These are phyloP conservation scores for Etheostoma cragini DNA, from an alignment of 2,113 vertebrate species.

Conservation along the genomic window DNA sequence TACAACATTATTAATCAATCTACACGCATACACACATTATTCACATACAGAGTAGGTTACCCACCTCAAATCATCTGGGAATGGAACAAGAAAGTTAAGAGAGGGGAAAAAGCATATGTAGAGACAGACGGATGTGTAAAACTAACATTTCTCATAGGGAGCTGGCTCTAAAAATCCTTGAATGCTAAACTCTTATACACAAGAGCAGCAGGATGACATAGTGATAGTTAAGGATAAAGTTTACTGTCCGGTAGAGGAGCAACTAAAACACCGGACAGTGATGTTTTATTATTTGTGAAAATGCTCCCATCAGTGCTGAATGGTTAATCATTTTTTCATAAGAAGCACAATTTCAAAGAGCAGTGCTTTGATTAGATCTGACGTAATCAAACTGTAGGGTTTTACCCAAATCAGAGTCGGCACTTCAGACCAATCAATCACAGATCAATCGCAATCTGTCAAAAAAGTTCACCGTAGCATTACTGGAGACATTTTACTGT, in stretches of 20 bases:
- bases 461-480: not conserved
- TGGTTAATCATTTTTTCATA: not conserved
- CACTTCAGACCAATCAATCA: not conserved
- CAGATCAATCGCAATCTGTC: not conserved
- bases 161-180: not conserved
- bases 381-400: not conserved
- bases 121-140: not conserved
- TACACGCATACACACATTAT: not conserved
- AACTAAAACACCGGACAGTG: not conserved
- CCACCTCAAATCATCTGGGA: not conserved
- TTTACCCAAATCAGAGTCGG: too few species aligned
- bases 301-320: not conserved
- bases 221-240: not conserved
- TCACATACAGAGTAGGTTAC: not conserved
- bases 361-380: not conserved
- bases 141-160: too few species aligned
- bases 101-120: not conserved
- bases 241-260: too few species aligned
- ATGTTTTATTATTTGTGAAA: not conserved
- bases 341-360: not conserved
- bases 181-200: not conserved
- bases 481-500: not conserved
- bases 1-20: slow-evolving; percentile 66
- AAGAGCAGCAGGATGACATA: not conserved
- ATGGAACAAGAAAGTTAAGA: not conserved